Percentiles rank a stretch among this genome's conserved stretches.
Conservation (phyloP, 2,888 invertebrate genomes). For the Oligia strigilis region DNA sequence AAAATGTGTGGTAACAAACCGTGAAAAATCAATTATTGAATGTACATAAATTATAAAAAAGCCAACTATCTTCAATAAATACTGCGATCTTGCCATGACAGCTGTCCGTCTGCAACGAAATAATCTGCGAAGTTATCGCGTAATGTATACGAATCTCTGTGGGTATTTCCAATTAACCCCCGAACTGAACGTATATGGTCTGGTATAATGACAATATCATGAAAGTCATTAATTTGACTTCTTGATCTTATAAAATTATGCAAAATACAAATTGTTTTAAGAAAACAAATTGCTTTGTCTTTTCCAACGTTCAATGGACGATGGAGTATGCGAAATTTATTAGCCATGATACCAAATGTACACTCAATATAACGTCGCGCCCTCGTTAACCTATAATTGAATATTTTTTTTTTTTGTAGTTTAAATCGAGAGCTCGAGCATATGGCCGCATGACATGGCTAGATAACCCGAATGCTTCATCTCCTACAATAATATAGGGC, state of each 20-base stretch:
- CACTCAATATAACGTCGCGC: conserved; percentile 61
- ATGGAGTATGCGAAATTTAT: conserved; percentile 59
- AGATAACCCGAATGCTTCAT: conserved; percentile 55
- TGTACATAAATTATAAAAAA: conserved; percentile 52
- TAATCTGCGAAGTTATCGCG: conserved; percentile 61
- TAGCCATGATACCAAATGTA: conserved; percentile 58
- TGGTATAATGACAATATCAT: conserved; percentile 57
- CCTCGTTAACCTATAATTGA: conserved; percentile 51
- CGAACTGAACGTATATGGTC: conserved; percentile 52
- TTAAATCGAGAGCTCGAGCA: conserved; percentile 57
- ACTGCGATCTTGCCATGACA: conserved; percentile 62
- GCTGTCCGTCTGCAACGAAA: conserved; percentile 54
- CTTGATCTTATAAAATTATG: conserved; percentile 48
- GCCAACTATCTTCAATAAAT: conserved; percentile 55
- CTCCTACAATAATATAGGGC: conserved; percentile 43
- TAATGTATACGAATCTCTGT: conserved; percentile 55
- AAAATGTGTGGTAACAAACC: conserved; percentile 60
- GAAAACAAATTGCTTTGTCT: conserved; percentile 48
- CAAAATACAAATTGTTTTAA: conserved; percentile 49
- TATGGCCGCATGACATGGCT: conserved; percentile 61
- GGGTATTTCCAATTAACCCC: conserved; percentile 49
- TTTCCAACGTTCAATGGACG: conserved; percentile 56
- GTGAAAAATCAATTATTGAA: conserved; percentile 51
- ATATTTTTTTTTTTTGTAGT: conserved; percentile 58
- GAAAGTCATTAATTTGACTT: conserved; percentile 34